Evolutionary conservation across 2,113 vertebrate genomes (phyloP).

Genomic region (Pitta sordida): DNA sequence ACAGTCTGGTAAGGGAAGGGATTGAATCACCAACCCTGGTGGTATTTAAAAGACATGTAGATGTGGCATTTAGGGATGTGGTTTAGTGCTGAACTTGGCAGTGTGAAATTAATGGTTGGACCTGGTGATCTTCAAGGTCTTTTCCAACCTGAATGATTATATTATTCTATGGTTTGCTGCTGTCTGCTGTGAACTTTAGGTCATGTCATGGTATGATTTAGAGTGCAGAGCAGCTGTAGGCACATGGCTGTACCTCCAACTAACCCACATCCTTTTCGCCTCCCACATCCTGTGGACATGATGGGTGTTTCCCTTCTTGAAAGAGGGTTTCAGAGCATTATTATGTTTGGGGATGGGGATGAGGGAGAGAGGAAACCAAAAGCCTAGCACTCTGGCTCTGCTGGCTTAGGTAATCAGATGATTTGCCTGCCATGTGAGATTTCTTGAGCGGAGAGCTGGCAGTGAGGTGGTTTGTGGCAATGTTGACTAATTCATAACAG

Average conservation of each 20-base stretch:
- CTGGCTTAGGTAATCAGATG: background rate
- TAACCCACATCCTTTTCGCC: background rate
- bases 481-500: background rate
- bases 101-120: background rate
- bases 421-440: background rate
- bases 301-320: constrained; percentile 6
- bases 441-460: background rate
- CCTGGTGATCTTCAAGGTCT: background rate
- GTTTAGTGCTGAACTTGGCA: background rate
- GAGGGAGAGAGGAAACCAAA: background rate
- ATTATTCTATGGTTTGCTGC: accelerated
- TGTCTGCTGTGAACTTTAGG: background rate
- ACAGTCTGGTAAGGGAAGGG: background rate
- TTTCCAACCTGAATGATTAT: background rate
- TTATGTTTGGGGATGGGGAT: background rate
- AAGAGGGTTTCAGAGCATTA: background rate
- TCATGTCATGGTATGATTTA: accelerated
- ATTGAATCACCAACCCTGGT: background rate
- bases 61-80: background rate
- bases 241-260: background rate
- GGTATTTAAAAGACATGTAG: background rate
- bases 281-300: background rate
- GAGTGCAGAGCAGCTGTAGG: accelerated
- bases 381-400: background rate
- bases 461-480: background rate